phyloP scores from a whole-genome alignment of 2,113 vertebrate species.

The Pomatostomus ruficeps region DNA sequence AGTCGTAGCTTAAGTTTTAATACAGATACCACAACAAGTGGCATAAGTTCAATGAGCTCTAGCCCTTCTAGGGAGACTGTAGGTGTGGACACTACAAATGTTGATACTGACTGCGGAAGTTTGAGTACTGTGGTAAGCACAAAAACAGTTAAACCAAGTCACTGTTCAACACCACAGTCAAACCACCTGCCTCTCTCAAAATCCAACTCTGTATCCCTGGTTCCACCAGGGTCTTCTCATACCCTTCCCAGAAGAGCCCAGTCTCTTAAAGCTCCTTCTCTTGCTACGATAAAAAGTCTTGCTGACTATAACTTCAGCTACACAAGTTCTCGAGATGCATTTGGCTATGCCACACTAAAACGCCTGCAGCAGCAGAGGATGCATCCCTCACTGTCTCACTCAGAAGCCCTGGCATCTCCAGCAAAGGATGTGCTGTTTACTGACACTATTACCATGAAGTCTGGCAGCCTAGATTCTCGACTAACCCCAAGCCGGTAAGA shows the following conservation, averaged over 20 bases:
- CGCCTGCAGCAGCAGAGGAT: constrained; percentile 95
- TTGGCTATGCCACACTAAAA: constrained; percentile 94
- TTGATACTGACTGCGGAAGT: constrained; percentile 93
- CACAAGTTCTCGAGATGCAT: constrained; percentile 92
- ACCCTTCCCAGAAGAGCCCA: constrained; percentile 95
- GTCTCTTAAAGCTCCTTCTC: constrained; percentile 93
- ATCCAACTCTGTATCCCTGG: constrained; percentile 88
- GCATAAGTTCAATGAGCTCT: constrained; percentile 99
- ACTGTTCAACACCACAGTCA: constrained; percentile 82
- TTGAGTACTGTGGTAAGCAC: constrained; percentile 95
- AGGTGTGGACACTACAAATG: constrained; percentile 81
- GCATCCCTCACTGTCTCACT: constrained; percentile 95
- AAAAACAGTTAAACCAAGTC: constrained; percentile 88
- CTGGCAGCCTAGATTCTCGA: constrained; percentile 93
- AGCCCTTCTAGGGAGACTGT: constrained; percentile 95
- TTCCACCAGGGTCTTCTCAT: constrained; percentile 91
- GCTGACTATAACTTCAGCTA: constrained; percentile 96
- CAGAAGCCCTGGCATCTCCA: constrained; percentile 92
- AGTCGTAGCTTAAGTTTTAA: constrained; percentile 98
- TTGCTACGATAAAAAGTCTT: constrained; percentile 90
- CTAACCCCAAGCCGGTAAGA: constrained; percentile 92
- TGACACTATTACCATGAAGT: constrained; percentile 98
- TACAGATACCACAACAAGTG: constrained; percentile 97
- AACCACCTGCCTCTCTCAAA: constrained; percentile 90
- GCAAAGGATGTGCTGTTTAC: constrained; percentile 98